phyloP scores from a whole-genome alignment of 2,797 vertebrate genomes.

The Peromyscus attwateri region DNA sequence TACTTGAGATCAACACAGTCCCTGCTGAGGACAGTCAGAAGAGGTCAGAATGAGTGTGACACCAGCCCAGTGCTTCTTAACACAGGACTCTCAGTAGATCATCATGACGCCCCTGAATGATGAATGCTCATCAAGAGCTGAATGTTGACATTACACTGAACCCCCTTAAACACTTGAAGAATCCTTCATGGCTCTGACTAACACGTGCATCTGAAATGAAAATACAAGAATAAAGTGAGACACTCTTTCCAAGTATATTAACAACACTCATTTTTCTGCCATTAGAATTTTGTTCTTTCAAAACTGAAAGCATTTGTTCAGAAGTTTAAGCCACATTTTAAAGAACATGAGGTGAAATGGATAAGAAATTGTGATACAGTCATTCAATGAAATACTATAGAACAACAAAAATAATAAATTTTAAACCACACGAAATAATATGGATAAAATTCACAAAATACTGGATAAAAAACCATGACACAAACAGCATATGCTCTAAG shows the following conservation, averaged over 20 bases:
- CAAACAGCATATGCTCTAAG: neutral
- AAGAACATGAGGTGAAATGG: neutral
- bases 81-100: neutral
- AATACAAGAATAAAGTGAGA: neutral
- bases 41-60: neutral
- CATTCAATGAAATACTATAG: neutral
- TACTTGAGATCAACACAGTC: neutral
- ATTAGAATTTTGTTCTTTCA: constrained; percentile 1
- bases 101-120: neutral
- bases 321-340: constrained; percentile 4
- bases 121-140: neutral
- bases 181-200: neutral
- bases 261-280: neutral
- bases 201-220: neutral
- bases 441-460: neutral
- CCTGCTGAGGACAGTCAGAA: neutral
- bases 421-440: neutral
- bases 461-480: neutral
- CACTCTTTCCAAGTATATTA: neutral
- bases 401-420: neutral
- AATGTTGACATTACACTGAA: neutral
- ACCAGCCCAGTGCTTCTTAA: neutral
- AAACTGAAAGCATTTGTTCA: neutral
- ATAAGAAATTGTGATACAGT: neutral
- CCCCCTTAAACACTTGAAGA: neutral